Conservation (phyloP, 2,888 invertebrate genomes). For the Perdita meconis region DNA sequence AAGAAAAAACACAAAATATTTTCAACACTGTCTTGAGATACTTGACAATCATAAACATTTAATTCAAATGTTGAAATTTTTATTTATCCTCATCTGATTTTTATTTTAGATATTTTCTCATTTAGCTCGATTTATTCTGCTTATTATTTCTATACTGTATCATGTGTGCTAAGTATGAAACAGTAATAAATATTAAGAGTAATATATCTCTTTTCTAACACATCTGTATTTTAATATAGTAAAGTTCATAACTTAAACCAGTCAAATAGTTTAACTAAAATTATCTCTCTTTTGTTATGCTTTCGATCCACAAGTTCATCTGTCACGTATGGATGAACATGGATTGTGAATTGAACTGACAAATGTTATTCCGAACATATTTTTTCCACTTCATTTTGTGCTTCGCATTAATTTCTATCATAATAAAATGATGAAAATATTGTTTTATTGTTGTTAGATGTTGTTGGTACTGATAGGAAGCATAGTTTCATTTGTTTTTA, state of each 20-base stretch:
- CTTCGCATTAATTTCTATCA: constrained; percentile 34
- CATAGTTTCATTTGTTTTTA: not conserved
- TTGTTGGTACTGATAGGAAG: constrained; percentile 28
- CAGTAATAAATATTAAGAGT: constrained; percentile 60
- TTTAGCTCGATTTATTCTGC: constrained; percentile 57
- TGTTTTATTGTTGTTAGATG: constrained; percentile 26
- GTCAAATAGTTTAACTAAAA: constrained; percentile 41
- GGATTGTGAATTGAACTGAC: constrained; percentile 25
- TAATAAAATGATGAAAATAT: constrained; percentile 1
- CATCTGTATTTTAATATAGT: constrained; percentile 50
- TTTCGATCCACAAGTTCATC: constrained; percentile 28
- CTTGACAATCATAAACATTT: constrained; percentile 33
- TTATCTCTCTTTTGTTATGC: constrained; percentile 51
- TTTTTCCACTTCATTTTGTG: constrained; percentile 32
- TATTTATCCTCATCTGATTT: constrained; percentile 58
- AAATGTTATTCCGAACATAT: constrained; percentile 26
- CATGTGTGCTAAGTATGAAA: constrained; percentile 38
- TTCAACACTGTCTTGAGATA: constrained; percentile 45
- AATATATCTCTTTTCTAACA: constrained; percentile 81
- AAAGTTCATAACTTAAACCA: constrained; percentile 21
- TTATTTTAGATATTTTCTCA: constrained; percentile 51
- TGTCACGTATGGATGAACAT: constrained; percentile 35
- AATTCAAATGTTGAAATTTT: constrained; percentile 44
- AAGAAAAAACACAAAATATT: constrained; percentile 33
- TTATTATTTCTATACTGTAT: constrained; percentile 56